phyloP scores from a whole-genome alignment of 1,140 invertebrate species.

The Drosophila gunungcola region DNA sequence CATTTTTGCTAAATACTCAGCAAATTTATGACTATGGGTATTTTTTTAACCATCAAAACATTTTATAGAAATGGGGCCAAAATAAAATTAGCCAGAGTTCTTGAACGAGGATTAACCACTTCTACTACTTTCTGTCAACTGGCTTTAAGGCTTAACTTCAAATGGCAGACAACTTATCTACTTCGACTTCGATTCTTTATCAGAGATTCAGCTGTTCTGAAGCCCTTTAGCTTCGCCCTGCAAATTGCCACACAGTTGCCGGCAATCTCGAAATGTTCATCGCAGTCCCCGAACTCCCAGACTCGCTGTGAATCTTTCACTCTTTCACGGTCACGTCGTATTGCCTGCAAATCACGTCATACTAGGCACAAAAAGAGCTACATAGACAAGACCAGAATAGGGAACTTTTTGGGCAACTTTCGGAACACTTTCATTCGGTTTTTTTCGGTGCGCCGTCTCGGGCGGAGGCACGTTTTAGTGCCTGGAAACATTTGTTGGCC shows the following conservation, averaged over 20 bases:
- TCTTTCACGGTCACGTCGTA: conserved; percentile 75
- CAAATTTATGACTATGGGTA: no score
- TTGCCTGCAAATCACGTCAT: conserved; percentile 73
- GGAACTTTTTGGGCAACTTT: conserved; percentile 48
- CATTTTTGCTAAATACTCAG: no score
- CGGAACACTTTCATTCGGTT: conserved; percentile 54
- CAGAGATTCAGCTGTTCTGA: conserved; percentile 1
- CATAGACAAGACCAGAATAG: conserved; percentile 23
- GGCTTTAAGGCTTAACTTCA: background rate
- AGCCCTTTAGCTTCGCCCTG: background rate
- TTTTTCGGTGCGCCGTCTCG: conserved; percentile 23
- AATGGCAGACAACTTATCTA: background rate
- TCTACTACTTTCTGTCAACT: no score
- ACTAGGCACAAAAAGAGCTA: conserved; percentile 27
- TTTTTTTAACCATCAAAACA: no score
- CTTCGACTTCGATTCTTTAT: background rate
- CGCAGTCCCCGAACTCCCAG: conserved; percentile 1
- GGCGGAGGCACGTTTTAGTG: conserved; percentile 57
- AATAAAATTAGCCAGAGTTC: no score
- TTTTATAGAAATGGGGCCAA: no score
- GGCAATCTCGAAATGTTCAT: conserved; percentile 21
- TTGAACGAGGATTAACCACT: no score
- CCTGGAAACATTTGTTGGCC: conserved; percentile 65
- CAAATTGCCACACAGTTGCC: conserved; percentile 27
- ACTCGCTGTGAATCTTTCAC: conserved; percentile 57